Conservation (phyloP, 2,888 invertebrate species). For the Papilio gigon region DNA sequence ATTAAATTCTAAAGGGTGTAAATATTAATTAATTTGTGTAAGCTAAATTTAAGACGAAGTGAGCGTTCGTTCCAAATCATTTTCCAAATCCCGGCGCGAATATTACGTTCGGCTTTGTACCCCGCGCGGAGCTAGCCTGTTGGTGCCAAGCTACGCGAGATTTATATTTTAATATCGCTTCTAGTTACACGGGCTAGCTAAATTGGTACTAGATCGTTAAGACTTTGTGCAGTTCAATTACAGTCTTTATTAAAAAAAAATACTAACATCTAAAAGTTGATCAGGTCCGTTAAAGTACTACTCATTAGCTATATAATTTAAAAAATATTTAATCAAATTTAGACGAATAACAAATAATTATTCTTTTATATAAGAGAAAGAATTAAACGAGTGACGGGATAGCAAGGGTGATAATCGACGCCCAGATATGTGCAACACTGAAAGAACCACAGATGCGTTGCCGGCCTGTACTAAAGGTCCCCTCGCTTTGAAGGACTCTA, state of each 20-base stretch:
- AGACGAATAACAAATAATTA: too few relatives aligned
- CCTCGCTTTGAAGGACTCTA: too few relatives aligned
- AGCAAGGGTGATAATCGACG: too few relatives aligned
- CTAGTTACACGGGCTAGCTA: conserved; percentile 19
- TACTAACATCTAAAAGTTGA: not conserved
- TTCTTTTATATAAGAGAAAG: too few relatives aligned
- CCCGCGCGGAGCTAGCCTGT: conserved; percentile 1
- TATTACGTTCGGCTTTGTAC: conserved; percentile 35
- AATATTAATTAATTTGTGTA: conserved; percentile 34
- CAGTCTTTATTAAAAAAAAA: conserved; percentile 4
- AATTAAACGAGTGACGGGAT: too few relatives aligned
- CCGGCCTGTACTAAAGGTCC: too few relatives aligned
- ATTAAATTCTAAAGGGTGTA: conserved; percentile 21
- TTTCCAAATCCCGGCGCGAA: conserved; percentile 33
- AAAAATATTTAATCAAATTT: too few relatives aligned
- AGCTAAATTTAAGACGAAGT: conserved; percentile 27
- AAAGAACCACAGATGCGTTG: too few relatives aligned
- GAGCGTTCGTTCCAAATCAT: conserved; percentile 19
- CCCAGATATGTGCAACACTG: too few relatives aligned
- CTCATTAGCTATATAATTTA: not conserved
- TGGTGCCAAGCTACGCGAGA: conserved; percentile 25
- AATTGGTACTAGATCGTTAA: conserved; percentile 18
- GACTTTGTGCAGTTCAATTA: conserved; percentile 5
- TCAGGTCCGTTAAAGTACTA: not conserved
- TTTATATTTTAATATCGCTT: conserved; percentile 26